Evolutionary conservation across 2,888 invertebrate species (phyloP).

Genomic region (Drosophila putrida): DNA sequence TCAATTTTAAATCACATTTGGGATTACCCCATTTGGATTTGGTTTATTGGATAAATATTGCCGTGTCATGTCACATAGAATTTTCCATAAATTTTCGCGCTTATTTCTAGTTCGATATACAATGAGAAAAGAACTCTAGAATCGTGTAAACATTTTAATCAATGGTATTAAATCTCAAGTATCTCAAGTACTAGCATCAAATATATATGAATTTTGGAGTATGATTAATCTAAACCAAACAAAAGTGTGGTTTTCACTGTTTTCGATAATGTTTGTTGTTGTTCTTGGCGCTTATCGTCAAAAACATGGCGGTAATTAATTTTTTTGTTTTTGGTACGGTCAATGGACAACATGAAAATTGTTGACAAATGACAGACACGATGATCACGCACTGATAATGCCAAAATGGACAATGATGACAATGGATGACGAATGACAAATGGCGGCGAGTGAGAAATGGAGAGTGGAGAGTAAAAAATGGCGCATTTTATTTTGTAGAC

Average conservation of each 20-base stretch:
- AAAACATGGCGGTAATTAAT: constrained; percentile 37
- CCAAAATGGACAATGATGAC: constrained; percentile 3
- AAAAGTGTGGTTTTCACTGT: constrained; percentile 18
- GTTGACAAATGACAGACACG: constrained; percentile 65
- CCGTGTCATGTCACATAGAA: neutral
- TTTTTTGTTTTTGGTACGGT: constrained; percentile 26
- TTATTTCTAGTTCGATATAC: neutral
- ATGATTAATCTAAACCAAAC: constrained; percentile 50
- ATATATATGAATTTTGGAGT: constrained; percentile 44
- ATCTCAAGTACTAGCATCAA: constrained; percentile 42
- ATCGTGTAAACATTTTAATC: constrained; percentile 32
- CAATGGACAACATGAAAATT: constrained; percentile 49
- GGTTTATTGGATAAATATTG: neutral
- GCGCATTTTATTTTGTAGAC: neutral
- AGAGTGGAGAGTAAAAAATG: constrained; percentile 8
- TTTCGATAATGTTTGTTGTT: constrained; percentile 9
- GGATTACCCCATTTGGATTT: neutral
- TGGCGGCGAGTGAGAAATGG: neutral
- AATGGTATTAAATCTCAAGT: constrained; percentile 20
- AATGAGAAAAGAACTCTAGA: neutral
- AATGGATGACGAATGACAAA: constrained; percentile 29
- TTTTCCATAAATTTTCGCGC: neutral
- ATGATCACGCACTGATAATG: constrained; percentile 70
- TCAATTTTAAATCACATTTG: neutral
- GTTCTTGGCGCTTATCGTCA: constrained; percentile 35